Conservation (phyloP, 2,797 vertebrate genomes). For the Naso thynnoides region DNA sequence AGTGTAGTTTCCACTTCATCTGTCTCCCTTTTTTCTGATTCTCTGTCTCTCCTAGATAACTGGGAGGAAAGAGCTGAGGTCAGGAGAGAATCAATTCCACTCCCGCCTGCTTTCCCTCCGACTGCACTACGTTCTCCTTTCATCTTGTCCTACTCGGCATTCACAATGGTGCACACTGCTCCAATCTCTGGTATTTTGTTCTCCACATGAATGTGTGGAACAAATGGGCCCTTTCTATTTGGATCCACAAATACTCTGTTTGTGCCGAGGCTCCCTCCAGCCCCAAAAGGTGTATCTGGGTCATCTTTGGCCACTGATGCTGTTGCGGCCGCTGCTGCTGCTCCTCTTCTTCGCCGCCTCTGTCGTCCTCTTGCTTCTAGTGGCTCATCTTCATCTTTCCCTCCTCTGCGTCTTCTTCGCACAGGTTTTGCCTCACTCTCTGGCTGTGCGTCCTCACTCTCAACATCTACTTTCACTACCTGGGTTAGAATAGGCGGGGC, state of each 20-base stretch:
- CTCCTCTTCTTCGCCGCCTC: constrained; percentile 83
- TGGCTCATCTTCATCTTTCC: constrained; percentile 75
- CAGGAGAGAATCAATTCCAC: constrained; percentile 75
- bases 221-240: constrained; percentile 91
- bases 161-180: constrained; percentile 96
- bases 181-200: constrained; percentile 95
- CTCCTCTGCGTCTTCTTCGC: constrained; percentile 77
- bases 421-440: constrained; percentile 79
- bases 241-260: constrained; percentile 85
- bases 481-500: constrained; percentile 76
- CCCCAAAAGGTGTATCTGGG: constrained; percentile 75
- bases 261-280: constrained; percentile 46
- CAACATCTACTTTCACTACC: constrained; percentile 79
- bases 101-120: constrained; percentile 70
- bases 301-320: constrained; percentile 82
- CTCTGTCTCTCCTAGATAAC: constrained; percentile 82
- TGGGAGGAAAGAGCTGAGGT: constrained; percentile 76
- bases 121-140: constrained; percentile 87
- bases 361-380: constrained; percentile 67
- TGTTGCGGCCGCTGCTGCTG: constrained; percentile 70
- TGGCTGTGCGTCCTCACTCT: constrained; percentile 81
- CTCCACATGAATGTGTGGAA: constrained; percentile 96
- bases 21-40: constrained; percentile 79
- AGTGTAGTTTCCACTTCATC: constrained; percentile 82
- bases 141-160: constrained; percentile 96